phyloP scores from a whole-genome alignment of 2,797 vertebrate species.

The Sarcoramphus papa region DNA sequence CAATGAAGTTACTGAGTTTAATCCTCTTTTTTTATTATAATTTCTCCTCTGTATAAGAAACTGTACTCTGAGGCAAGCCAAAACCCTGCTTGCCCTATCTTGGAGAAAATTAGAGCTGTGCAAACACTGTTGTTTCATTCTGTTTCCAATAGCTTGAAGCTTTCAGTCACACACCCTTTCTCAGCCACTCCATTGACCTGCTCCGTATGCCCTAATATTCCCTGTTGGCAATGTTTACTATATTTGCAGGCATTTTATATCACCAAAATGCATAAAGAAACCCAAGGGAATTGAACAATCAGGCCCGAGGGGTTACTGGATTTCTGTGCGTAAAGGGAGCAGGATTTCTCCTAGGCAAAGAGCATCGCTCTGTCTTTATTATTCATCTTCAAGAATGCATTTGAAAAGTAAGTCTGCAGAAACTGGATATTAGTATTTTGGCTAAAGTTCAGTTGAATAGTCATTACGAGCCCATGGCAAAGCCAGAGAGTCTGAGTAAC shows the following conservation, averaged over 20 bases:
- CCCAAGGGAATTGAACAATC: background rate
- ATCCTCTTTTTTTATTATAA: background rate
- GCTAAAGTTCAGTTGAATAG: background rate
- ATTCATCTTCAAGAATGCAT: background rate
- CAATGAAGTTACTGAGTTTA: background rate
- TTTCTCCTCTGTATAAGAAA: background rate
- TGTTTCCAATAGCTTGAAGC: slow-evolving; percentile 16
- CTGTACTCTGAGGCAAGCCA: background rate
- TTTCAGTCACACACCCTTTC: background rate
- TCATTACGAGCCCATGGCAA: background rate
- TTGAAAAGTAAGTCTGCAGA: background rate
- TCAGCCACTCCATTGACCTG: background rate
- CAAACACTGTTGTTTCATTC: background rate
- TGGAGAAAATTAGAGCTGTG: background rate
- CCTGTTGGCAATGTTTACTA: background rate
- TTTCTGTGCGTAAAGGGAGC: background rate
- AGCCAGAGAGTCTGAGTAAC: background rate
- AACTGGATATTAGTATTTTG: background rate
- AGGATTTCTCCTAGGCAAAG: background rate
- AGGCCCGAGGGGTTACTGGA: background rate
- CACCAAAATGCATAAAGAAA: background rate
- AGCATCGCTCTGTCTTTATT: background rate
- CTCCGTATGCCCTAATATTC: background rate
- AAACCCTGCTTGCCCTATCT: background rate
- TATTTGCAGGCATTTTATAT: slow-evolving; percentile 6